Evolutionary conservation across 2,888 invertebrate species (phyloP).

Genomic region (Oscheius myriophilus): DNA sequence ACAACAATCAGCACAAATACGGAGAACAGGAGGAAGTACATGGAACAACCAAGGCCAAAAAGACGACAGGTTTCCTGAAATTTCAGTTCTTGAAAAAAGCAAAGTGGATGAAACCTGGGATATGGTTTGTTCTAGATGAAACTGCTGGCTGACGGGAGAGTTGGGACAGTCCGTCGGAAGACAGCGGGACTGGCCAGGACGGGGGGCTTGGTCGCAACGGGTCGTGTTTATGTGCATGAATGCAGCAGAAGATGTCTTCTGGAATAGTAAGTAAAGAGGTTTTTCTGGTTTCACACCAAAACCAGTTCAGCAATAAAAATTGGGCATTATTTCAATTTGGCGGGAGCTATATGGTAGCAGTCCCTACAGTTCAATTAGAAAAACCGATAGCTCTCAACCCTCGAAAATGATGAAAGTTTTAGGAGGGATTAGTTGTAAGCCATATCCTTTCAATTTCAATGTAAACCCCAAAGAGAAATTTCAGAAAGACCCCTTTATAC

Average conservation of each 20-base stretch:
- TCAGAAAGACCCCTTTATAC: too few species aligned
- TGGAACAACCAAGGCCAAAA: slow-evolving; percentile 26
- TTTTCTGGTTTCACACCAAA: too few species aligned
- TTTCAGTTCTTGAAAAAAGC: not conserved
- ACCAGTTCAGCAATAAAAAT: too few species aligned
- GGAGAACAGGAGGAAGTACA: slow-evolving; percentile 20
- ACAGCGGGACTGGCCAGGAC: slow-evolving; percentile 15
- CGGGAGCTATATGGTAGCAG: too few species aligned
- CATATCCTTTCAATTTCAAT: too few species aligned
- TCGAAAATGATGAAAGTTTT: too few species aligned
- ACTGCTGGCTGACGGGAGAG: not conserved
- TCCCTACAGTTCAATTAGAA: too few species aligned
- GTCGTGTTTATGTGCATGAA: slow-evolving; percentile 23
- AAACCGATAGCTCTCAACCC: too few species aligned
- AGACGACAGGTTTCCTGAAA: slow-evolving; percentile 28
- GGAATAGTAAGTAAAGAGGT: too few species aligned
- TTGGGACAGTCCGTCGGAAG: slow-evolving; percentile 11
- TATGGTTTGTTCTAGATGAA: not conserved
- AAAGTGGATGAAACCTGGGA: not conserved
- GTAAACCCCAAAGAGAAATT: too few species aligned
- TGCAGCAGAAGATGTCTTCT: not conserved
- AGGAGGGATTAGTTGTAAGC: too few species aligned
- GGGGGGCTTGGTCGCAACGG: slow-evolving; percentile 18
- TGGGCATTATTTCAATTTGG: too few species aligned
- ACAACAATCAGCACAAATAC: slow-evolving; percentile 17